Conservation (phyloP, 2,888 invertebrate species). For the Tuta absoluta region DNA sequence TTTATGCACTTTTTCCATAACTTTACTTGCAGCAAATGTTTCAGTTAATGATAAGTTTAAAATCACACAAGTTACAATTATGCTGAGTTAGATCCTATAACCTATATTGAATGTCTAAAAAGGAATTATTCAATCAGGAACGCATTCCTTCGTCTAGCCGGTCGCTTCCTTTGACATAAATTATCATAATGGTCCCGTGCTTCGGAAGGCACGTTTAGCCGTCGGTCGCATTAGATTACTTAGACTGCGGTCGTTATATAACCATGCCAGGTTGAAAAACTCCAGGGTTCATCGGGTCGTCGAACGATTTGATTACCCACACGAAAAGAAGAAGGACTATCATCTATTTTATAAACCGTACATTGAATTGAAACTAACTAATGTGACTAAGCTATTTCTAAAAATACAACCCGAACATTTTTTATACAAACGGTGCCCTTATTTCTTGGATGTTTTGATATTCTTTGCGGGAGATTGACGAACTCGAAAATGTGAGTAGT, state of each 20-base stretch:
- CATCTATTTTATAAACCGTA: background rate
- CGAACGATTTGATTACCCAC: too few species aligned
- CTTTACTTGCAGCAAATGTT: too few species aligned
- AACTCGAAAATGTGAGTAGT: background rate
- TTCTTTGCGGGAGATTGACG: constrained; percentile 24
- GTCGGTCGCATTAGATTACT: too few species aligned
- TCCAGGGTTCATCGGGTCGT: too few species aligned
- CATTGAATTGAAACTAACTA: constrained; percentile 9
- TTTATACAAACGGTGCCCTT: constrained; percentile 19
- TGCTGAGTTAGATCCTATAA: background rate
- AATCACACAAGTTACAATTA: constrained; percentile 30
- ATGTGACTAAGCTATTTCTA: constrained; percentile 21
- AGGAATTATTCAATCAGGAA: constrained; percentile 26
- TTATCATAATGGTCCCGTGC: too few species aligned
- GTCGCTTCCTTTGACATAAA: constrained; percentile 11
- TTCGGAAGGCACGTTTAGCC: too few species aligned
- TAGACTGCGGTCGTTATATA: too few species aligned
- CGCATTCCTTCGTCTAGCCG: constrained; percentile 17
- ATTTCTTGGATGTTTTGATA: constrained; percentile 16
- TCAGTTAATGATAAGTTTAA: constrained; percentile 30
- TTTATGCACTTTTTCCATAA: too few species aligned
- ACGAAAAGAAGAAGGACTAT: too few species aligned
- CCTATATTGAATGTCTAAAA: constrained; percentile 15
- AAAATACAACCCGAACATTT: constrained; percentile 3
- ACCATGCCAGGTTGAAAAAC: too few species aligned